These are phyloP conservation scores for Anguilla anguilla DNA, from an alignment of 2,797 vertebrate genomes.

Conservation along the genomic window DNA sequence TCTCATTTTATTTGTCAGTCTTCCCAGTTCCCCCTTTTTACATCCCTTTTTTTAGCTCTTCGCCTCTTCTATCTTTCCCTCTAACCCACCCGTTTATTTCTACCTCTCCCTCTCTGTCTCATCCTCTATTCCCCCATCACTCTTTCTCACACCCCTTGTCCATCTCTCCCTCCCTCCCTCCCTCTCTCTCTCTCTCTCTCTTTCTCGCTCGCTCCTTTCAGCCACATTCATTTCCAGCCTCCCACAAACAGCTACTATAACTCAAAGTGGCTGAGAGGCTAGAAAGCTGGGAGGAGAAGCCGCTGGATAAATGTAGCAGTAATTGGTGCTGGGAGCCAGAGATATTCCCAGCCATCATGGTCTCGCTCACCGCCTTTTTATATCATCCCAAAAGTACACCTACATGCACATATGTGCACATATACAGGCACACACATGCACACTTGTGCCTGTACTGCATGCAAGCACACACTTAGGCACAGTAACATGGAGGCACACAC, in stretches of 20 bases:
- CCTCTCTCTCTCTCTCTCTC: not conserved
- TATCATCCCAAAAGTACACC: not conserved
- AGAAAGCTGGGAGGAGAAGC: slow-evolving; percentile 26
- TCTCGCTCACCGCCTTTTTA: slow-evolving; percentile 24
- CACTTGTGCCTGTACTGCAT: not conserved
- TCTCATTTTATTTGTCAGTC: slow-evolving; percentile 1
- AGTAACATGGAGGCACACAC: not conserved
- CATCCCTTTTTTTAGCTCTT: slow-evolving; percentile 20
- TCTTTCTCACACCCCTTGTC: not conserved
- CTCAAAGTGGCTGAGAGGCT: slow-evolving; percentile 36
- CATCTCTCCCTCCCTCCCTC: not conserved
- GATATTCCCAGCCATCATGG: slow-evolving; percentile 29
- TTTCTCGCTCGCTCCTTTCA: slow-evolving; percentile 36
- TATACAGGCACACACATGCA: slow-evolving; percentile 20
- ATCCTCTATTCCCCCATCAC: not conserved
- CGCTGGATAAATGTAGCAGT: slow-evolving; percentile 47
- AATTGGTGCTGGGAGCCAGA: slow-evolving; percentile 42
- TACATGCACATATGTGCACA: not conserved
- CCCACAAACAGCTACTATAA: slow-evolving; percentile 46
- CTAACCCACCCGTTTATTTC: not conserved
- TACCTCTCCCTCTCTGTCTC: not conserved
- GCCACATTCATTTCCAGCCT: slow-evolving; percentile 42
- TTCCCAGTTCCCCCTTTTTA: not conserved
- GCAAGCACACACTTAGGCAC: not conserved
- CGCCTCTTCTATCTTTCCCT: slow-evolving; percentile 34